Percentiles rank a stretch among this genome's conserved stretches.
Evolutionary conservation across 1,140 invertebrate genomes (phyloP).

Genomic region (Caerostris extrusa): DNA sequence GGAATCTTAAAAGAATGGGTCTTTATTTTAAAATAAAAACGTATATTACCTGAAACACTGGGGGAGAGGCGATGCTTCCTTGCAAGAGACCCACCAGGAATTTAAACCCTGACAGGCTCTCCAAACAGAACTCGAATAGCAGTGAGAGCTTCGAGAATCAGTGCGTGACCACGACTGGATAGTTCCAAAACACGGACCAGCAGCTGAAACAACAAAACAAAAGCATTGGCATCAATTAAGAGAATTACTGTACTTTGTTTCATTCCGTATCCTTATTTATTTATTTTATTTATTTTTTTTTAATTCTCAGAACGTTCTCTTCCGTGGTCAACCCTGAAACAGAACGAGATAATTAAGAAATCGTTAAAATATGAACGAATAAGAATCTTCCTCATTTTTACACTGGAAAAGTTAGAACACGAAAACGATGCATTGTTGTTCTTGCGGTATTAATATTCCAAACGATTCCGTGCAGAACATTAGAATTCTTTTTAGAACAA

Average conservation of each 20-base stretch:
- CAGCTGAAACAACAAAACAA: conserved; percentile 79
- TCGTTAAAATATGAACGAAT: not conserved
- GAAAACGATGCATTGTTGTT: conserved; percentile 13
- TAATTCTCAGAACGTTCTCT: not conserved
- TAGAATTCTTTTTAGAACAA: not conserved
- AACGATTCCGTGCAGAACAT: not conserved
- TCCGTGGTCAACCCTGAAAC: not conserved
- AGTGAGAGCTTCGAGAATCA: conserved; percentile 94
- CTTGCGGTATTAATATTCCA: not conserved
- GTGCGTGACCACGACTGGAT: conserved; percentile 85
- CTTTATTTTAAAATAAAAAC: not conserved
- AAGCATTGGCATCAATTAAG: conserved; percentile 15
- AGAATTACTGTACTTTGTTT: not conserved
- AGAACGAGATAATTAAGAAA: not conserved
- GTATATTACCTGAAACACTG: conserved; percentile 80
- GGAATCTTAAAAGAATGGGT: too few relatives aligned
- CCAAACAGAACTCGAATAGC: conserved; percentile 93
- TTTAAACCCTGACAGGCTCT: conserved; percentile 93
- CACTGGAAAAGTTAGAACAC: not conserved
- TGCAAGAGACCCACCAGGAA: conserved; percentile 93
- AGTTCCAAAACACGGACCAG: conserved; percentile 81
- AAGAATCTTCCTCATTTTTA: not conserved
- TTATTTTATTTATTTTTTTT: not conserved
- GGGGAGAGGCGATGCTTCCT: conserved; percentile 86
- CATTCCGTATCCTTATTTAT: not conserved